phyloP scores from a whole-genome alignment of 2,113 vertebrate species.

The Delphinapterus leucas region DNA sequence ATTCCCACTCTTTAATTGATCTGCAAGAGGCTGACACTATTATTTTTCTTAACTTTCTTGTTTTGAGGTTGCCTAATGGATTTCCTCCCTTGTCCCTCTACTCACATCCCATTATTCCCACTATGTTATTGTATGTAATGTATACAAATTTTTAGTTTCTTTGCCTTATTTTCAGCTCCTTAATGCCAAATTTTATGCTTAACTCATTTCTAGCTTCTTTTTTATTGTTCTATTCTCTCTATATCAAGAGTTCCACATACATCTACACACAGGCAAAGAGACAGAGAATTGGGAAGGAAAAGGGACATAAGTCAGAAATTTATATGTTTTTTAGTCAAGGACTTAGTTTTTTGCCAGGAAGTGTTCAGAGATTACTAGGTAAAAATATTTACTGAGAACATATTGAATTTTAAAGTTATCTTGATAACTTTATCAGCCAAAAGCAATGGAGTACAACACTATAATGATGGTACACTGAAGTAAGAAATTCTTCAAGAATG shows the following conservation, averaged over 20 bases:
- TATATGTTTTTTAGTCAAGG: neutral
- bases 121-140: neutral
- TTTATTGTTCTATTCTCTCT: neutral
- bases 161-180: neutral
- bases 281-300: accelerated
- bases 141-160: neutral
- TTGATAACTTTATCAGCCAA: neutral
- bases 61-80: constrained; percentile 45
- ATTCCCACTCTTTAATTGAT: constrained; percentile 77
- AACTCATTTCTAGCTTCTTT: neutral
- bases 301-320: neutral
- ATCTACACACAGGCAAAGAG: neutral
- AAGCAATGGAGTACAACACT: neutral
- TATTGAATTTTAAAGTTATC: neutral
- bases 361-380: neutral
- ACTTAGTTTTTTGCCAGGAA: neutral
- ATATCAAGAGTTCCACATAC: neutral
- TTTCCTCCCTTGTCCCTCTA: constrained; percentile 32
- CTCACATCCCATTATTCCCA: neutral
- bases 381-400: constrained; percentile 30
- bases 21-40: constrained; percentile 61
- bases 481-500: neutral
- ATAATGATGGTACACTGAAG: neutral
- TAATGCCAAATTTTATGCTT: neutral
- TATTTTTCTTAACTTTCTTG: constrained; percentile 75